Conservation (phyloP, 2,113 vertebrate genomes). For the Aptenodytes forsteri region DNA sequence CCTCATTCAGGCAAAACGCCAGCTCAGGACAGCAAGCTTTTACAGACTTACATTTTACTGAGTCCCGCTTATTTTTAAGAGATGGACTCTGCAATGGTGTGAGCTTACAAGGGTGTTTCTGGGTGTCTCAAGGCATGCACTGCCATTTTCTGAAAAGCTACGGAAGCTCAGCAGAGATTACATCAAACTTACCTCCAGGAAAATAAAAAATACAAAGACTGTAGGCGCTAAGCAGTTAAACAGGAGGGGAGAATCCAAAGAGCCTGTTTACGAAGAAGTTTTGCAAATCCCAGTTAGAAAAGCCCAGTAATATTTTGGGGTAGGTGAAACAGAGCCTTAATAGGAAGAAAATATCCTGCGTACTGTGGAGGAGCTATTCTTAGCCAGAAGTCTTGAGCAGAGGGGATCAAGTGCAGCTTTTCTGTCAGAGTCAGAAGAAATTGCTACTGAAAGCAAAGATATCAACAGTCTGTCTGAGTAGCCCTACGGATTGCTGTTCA, state of each 20-base stretch:
- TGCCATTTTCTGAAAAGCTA: not conserved
- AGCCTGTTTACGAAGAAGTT: not conserved
- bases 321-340: not conserved
- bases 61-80: not conserved
- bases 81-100: not conserved
- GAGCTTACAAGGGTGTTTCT: not conserved
- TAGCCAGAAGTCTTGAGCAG: not conserved
- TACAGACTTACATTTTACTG: not conserved
- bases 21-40: not conserved
- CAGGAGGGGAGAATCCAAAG: not conserved
- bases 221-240: not conserved
- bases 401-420: not conserved
- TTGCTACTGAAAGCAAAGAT: slow-evolving; percentile 11
- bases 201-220: not conserved
- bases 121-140: not conserved
- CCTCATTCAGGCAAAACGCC: not conserved
- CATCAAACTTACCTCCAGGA: not conserved
- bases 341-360: not conserved
- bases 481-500: not conserved
- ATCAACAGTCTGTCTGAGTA: not conserved
- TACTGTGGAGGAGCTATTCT: not conserved
- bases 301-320: not conserved
- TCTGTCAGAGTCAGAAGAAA: not conserved
- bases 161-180: not conserved
- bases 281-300: not conserved